Percentiles rank a stretch among this genome's conserved stretches.
phyloP scores from a whole-genome alignment of 1,140 invertebrate genomes.

The Pachyrhynchus sulphureomaculatus region DNA sequence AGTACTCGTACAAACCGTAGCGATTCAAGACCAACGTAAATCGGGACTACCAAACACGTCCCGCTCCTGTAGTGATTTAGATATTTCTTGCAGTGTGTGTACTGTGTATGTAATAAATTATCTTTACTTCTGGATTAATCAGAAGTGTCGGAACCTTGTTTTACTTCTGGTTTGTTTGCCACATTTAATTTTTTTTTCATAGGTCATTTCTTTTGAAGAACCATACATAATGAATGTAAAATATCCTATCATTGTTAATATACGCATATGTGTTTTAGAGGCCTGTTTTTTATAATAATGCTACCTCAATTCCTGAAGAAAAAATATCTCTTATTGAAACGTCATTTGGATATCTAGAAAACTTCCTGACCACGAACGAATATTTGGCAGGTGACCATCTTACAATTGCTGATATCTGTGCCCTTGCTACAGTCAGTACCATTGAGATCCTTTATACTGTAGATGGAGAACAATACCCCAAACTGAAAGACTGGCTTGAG shows the following conservation, averaged over 20 bases:
- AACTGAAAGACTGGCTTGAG: constrained; percentile 27
- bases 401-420: constrained; percentile 38
- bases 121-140: too few relatives aligned
- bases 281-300: constrained; percentile 17
- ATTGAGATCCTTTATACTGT: constrained; percentile 22
- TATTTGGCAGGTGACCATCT: constrained; percentile 31
- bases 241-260: not conserved
- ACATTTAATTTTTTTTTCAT: too few relatives aligned
- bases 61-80: too few relatives aligned
- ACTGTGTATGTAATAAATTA: too few relatives aligned
- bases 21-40: too few relatives aligned
- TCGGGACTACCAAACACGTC: too few relatives aligned
- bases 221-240: not conserved
- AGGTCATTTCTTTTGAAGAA: not conserved
- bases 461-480: constrained; percentile 26
- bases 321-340: constrained; percentile 12
- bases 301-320: constrained; percentile 5
- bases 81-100: too few relatives aligned
- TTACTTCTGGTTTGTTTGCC: too few relatives aligned
- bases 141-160: too few relatives aligned
- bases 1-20: too few relatives aligned
- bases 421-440: constrained; percentile 25
- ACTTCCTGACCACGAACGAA: constrained; percentile 21
- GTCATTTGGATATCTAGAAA: constrained; percentile 32
- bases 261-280: constrained; percentile 5